Evolutionary conservation across 2,797 vertebrate genomes (phyloP).

Genomic region (Oreochromis grahami): DNA sequence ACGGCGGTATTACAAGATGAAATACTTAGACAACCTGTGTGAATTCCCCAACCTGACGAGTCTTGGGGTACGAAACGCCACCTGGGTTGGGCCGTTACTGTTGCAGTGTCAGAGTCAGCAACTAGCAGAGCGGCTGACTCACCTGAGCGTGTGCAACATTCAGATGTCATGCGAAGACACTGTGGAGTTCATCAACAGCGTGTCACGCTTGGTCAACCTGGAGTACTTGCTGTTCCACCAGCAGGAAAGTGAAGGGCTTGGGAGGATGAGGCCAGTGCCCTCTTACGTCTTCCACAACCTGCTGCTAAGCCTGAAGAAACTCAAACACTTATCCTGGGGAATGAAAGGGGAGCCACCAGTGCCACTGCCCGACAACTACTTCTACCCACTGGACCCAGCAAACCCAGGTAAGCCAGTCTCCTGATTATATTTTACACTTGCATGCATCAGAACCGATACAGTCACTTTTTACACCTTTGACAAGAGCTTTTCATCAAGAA

Average conservation of each 20-base stretch:
- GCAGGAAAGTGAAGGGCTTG: slow-evolving; percentile 41
- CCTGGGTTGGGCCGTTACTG: slow-evolving; percentile 38
- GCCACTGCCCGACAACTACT: slow-evolving; percentile 49
- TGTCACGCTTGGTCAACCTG: slow-evolving; percentile 40
- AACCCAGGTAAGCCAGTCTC: slow-evolving; percentile 13
- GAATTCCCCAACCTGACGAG: slow-evolving; percentile 25
- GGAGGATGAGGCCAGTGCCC: slow-evolving; percentile 48
- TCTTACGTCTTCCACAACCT: slow-evolving; percentile 30
- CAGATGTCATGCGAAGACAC: slow-evolving; percentile 20
- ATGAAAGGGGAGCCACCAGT: slow-evolving; percentile 51
- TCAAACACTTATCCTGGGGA: slow-evolving; percentile 57
- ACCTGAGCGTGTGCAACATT: slow-evolving; percentile 63
- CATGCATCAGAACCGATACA: neutral
- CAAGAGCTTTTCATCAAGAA: neutral
- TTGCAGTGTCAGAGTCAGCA: neutral
- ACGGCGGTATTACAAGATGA: slow-evolving; percentile 31
- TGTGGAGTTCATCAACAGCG: slow-evolving; percentile 6
- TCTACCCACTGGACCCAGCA: slow-evolving; percentile 36
- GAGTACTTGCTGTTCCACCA: slow-evolving; percentile 56
- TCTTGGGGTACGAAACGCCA: slow-evolving; percentile 46
- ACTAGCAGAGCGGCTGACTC: slow-evolving; percentile 14
- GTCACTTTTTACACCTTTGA: neutral
- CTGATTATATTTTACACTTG: neutral
- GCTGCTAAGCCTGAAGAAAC: slow-evolving; percentile 39
- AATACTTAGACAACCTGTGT: slow-evolving; percentile 43